Conservation (phyloP, 2,888 invertebrate genomes). For the Falcaria lacertinaria region DNA sequence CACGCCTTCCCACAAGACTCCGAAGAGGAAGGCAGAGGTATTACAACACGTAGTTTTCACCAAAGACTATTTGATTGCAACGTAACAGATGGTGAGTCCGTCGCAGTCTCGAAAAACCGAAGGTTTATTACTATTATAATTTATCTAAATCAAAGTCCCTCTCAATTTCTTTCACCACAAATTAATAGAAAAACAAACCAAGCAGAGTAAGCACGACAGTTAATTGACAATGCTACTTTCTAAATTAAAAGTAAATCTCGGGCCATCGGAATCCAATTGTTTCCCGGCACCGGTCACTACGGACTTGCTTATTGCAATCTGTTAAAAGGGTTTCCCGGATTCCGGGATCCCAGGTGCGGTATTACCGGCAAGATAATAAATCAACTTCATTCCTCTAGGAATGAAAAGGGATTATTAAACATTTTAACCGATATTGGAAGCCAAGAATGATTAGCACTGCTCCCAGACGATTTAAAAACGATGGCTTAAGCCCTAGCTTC, state of each 20-base stretch:
- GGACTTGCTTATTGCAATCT: conserved; percentile 23
- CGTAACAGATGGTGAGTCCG: no score
- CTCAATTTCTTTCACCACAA: no score
- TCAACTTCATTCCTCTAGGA: conserved; percentile 15
- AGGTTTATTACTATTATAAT: no score
- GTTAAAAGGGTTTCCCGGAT: conserved; percentile 29
- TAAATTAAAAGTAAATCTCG: not conserved
- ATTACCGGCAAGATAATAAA: conserved; percentile 18
- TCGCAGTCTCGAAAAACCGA: no score
- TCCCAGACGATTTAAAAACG: not conserved
- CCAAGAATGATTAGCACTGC: not conserved
- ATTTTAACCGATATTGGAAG: conserved; percentile 4
- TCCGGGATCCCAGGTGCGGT: conserved; percentile 23
- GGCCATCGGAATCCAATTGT: not conserved
- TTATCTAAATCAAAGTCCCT: no score
- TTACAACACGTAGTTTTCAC: no score
- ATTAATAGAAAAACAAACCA: no score
- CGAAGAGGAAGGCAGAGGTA: no score
- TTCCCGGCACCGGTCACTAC: not conserved
- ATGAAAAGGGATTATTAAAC: conserved; percentile 5
- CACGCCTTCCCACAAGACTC: no score
- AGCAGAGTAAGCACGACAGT: not conserved
- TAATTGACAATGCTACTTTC: not conserved
- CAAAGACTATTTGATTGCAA: no score
- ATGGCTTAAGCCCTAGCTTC: not conserved